Evolutionary conservation across 2,888 invertebrate genomes (phyloP).

Genomic region (Mythimna impura): DNA sequence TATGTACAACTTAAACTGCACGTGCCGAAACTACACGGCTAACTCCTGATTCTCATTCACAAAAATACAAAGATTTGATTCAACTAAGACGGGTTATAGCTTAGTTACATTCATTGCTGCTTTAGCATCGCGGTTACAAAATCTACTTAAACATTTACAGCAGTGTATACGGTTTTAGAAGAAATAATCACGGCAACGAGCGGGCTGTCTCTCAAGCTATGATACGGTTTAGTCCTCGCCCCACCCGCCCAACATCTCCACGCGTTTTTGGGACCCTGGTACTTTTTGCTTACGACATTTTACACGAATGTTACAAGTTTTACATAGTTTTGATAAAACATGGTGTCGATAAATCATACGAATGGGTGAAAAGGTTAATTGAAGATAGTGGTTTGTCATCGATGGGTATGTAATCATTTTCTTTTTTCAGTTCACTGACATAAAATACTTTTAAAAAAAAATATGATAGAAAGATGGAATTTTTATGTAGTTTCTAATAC

Average conservation of each 20-base stretch:
- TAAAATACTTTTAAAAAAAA: not conserved
- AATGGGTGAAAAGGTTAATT: constrained; percentile 37
- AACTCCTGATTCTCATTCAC: constrained; percentile 1
- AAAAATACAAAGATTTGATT: not conserved
- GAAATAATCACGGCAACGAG: constrained; percentile 26
- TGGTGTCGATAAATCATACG: constrained; percentile 14
- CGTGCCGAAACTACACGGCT: not conserved
- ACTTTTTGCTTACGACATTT: constrained; percentile 41
- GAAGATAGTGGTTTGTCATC: constrained; percentile 25
- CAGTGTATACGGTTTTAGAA: constrained; percentile 11
- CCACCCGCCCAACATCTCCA: constrained; percentile 72
- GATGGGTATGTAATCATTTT: constrained; percentile 46
- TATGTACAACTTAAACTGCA: not conserved
- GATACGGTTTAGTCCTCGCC: constrained; percentile 67
- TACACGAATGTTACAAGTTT: constrained; percentile 20
- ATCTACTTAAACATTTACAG: not conserved
- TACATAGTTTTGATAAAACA: constrained; percentile 3
- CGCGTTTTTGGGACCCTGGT: constrained; percentile 74
- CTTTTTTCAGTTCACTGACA: not conserved
- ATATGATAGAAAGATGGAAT: not conserved
- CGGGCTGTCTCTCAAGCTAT: constrained; percentile 31
- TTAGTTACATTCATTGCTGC: constrained; percentile 29
- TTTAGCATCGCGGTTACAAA: not conserved
- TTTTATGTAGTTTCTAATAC: not conserved
- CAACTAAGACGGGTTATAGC: not conserved